These are phyloP conservation scores for Limulus polyphemus DNA, from an alignment of 2,888 invertebrate species.

Conservation along the genomic window DNA sequence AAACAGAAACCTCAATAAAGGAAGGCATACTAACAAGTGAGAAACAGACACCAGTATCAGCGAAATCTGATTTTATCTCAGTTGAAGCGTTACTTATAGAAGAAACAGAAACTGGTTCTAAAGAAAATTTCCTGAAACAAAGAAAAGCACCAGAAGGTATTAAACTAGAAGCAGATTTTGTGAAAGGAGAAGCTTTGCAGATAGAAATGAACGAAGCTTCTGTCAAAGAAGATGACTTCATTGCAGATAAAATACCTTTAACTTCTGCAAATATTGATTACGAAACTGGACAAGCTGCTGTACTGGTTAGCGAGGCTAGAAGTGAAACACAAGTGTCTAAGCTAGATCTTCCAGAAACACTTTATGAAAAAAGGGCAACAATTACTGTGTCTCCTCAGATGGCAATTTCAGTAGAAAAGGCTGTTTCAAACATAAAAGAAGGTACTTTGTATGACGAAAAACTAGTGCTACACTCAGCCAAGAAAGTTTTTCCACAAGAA, in stretches of 20 bases:
- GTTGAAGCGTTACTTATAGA: slow-evolving; percentile 21
- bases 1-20: slow-evolving; percentile 14
- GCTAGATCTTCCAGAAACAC: slow-evolving; percentile 1
- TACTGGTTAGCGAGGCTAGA: slow-evolving; percentile 11
- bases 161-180: not conserved
- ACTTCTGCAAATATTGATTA: slow-evolving; percentile 8
- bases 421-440: slow-evolving; percentile 19
- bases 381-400: slow-evolving; percentile 1
- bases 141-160: slow-evolving; percentile 6
- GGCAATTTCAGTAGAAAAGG: slow-evolving; percentile 17
- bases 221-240: slow-evolving; percentile 5
- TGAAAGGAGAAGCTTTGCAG: slow-evolving; percentile 1
- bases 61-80: slow-evolving; percentile 9
- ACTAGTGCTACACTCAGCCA: slow-evolving; percentile 1
- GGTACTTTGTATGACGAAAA: slow-evolving; percentile 6
- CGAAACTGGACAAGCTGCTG: slow-evolving; percentile 16
- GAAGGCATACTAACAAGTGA: slow-evolving; percentile 18
- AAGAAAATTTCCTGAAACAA: slow-evolving; percentile 9
- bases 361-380: slow-evolving; percentile 6
- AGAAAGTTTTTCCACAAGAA: not conserved
- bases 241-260: not conserved
- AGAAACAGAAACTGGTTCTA: slow-evolving; percentile 12
- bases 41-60: too few species aligned
- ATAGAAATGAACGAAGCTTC: slow-evolving; percentile 4
- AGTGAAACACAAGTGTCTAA: slow-evolving; percentile 11